A percentile compares a stretch with the other conserved stretches of the same genome.
Evolutionary conservation across 2,888 invertebrate genomes (phyloP).

Genomic region (Diarsia brunnea): DNA sequence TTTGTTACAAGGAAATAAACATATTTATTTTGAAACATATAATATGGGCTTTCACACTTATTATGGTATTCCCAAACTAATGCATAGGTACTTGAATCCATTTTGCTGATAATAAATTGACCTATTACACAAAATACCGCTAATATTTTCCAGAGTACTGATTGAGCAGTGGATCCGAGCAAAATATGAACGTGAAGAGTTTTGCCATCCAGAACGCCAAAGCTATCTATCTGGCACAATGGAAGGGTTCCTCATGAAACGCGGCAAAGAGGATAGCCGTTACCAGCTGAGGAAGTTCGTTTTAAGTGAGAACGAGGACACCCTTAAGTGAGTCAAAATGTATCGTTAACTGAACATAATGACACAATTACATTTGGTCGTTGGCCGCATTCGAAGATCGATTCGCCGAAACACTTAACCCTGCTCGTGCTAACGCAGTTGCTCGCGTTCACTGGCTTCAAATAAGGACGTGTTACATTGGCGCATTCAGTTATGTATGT

Average conservation of each 20-base stretch:
- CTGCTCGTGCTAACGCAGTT: constrained; percentile 48
- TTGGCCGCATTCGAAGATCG: constrained; percentile 66
- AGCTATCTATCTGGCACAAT: constrained; percentile 95
- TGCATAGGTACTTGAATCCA: not conserved
- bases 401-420: constrained; percentile 66
- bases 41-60: constrained; percentile 11
- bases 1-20: constrained; percentile 16
- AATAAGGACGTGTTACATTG: constrained; percentile 44
- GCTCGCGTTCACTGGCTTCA: constrained; percentile 40
- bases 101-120: not conserved
- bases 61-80: constrained; percentile 9
- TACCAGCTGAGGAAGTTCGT: constrained; percentile 96
- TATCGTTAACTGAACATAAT: constrained; percentile 64
- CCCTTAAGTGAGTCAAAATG: constrained; percentile 91
- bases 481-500: constrained; percentile 36
- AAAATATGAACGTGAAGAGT: constrained; percentile 97
- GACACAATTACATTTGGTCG: constrained; percentile 66
- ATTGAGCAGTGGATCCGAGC: constrained; percentile 97
- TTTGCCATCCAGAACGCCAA: constrained; percentile 95
- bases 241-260: constrained; percentile 97
- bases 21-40: constrained; percentile 17
- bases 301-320: constrained; percentile 95
- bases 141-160: constrained; percentile 92
- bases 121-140: constrained; percentile 1
- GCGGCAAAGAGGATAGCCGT: constrained; percentile 96